phyloP scores from a whole-genome alignment of 2,113 vertebrate genomes.

The Stigmatopora argus region DNA sequence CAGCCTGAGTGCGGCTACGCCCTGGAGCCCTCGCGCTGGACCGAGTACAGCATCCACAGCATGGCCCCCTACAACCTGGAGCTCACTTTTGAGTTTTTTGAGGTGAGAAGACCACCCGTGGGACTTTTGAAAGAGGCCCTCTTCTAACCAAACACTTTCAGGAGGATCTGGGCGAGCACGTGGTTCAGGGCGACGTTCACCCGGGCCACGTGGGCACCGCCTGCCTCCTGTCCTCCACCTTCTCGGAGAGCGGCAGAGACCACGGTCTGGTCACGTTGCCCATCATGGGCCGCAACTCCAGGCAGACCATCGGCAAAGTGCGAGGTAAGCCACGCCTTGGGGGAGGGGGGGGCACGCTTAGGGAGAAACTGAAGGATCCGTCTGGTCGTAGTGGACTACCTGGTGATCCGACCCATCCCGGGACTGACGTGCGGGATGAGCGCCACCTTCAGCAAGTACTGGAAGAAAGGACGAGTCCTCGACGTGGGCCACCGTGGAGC shows the following conservation, averaged over 20 bases:
- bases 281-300: conserved; percentile 88
- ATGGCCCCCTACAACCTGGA: conserved; percentile 97
- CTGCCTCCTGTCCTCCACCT: conserved; percentile 87
- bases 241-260: conserved; percentile 82
- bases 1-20: conserved; percentile 94
- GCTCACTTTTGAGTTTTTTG: conserved; percentile 95
- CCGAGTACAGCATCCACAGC: conserved; percentile 91
- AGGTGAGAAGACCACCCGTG: conserved; percentile 67
- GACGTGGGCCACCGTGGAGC: conserved; percentile 94
- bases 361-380: neutral
- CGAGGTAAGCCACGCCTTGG: conserved; percentile 71
- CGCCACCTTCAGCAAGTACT: conserved; percentile 85
- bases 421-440: conserved; percentile 82
- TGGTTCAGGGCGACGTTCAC: conserved; percentile 80
- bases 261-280: conserved; percentile 83
- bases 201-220: conserved; percentile 87
- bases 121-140: neutral
- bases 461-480: conserved; percentile 83
- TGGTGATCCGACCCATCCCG: conserved; percentile 86
- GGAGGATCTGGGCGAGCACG: conserved; percentile 86
- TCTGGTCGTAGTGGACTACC: conserved; percentile 82
- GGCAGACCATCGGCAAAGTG: conserved; percentile 93
- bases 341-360: too few species aligned
- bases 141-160: conserved; percentile 34
- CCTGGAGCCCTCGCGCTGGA: conserved; percentile 82